Conservation (phyloP, 2,888 invertebrate species). For the Stenodema calcarata region DNA sequence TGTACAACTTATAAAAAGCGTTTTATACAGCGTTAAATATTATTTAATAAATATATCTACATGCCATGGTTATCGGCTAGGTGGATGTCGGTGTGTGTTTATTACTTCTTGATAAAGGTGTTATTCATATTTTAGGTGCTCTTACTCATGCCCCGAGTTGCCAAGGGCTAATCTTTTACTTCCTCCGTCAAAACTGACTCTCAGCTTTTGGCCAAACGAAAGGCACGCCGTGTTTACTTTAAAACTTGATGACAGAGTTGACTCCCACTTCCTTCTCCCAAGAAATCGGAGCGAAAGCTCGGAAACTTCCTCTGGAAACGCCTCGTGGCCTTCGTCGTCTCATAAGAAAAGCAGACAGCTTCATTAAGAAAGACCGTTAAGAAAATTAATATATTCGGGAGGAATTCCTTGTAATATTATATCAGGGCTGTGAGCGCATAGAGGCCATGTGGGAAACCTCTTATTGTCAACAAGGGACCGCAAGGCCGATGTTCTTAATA, state of each 20-base stretch:
- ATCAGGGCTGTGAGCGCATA: neutral
- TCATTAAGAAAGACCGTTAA: neutral
- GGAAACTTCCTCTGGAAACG: neutral
- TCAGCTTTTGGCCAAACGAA: neutral
- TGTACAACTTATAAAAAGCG: too few species aligned
- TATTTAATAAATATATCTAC: too few species aligned
- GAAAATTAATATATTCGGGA: neutral
- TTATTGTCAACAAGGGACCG: constrained; percentile 20
- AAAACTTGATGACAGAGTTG: neutral
- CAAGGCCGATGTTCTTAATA: constrained; percentile 6
- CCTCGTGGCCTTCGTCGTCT: neutral
- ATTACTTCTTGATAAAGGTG: too few species aligned
- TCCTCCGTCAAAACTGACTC: too few species aligned
- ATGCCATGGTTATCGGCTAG: too few species aligned
- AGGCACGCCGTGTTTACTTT: neutral
- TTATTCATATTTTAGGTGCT: too few species aligned
- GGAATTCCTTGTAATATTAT: neutral
- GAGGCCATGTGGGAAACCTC: neutral
- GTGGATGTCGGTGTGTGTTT: too few species aligned
- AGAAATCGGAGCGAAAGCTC: neutral
- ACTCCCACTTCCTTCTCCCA: neutral
- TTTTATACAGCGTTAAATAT: too few species aligned
- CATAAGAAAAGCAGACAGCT: neutral
- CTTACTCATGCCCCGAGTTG: too few species aligned
- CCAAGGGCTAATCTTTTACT: neutral